Evolutionary conservation across 2,888 invertebrate genomes (phyloP).

Genomic region (Melinopterus prodromus): DNA sequence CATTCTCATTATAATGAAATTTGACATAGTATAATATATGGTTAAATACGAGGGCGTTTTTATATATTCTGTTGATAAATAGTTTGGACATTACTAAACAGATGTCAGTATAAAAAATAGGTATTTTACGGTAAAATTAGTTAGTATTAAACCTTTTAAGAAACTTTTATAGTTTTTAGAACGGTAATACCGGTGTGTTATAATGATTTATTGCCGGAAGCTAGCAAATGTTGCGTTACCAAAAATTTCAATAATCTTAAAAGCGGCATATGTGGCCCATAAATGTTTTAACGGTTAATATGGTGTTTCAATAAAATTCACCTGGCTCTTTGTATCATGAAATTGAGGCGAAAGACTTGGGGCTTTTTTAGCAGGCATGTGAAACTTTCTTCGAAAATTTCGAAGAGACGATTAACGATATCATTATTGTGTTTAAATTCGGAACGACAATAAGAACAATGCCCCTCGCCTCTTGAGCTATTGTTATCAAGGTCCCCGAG

Average conservation of each 20-base stretch:
- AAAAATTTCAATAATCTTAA: not conserved
- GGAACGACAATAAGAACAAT: conserved; percentile 23
- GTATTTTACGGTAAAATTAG: not conserved
- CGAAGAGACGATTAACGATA: conserved; percentile 15
- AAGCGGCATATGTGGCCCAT: not conserved
- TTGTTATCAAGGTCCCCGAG: conserved; percentile 52
- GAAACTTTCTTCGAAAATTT: not conserved
- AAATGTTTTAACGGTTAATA: not conserved
- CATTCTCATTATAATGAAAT: too few species aligned
- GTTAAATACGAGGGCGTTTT: not conserved
- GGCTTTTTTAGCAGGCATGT: not conserved
- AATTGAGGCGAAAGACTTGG: not conserved
- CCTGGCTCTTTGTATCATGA: not conserved
- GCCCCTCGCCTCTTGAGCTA: conserved; percentile 41
- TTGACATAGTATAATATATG: too few species aligned
- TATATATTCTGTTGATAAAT: not conserved
- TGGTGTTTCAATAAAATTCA: not conserved
- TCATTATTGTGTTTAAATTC: conserved; percentile 24
- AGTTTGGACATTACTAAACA: not conserved
- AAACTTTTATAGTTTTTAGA: too few species aligned
- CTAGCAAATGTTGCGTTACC: not conserved
- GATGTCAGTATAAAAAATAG: not conserved
- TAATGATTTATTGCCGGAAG: not conserved
- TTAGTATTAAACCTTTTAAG: not conserved
- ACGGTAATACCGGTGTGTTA: not conserved